A percentile compares a stretch with the other conserved stretches of the same genome.
Evolutionary conservation across 2,888 invertebrate genomes (phyloP).

Genomic region (Exephanes ischioxanthus): DNA sequence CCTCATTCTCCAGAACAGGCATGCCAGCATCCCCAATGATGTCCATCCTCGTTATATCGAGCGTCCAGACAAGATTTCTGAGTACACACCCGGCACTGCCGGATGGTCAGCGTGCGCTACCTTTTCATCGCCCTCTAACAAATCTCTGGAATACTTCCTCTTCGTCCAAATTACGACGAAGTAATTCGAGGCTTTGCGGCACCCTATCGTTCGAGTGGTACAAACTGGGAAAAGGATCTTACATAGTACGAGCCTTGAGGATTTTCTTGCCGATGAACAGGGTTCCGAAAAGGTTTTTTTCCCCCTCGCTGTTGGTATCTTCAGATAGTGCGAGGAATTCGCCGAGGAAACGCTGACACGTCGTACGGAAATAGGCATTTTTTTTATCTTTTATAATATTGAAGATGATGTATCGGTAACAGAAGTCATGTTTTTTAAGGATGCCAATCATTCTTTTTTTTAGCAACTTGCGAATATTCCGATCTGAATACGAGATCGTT

Average conservation of each 20-base stretch:
- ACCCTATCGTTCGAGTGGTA: background rate
- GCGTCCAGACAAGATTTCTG: constrained; percentile 31
- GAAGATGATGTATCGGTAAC: background rate
- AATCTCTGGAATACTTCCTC: constrained; percentile 12
- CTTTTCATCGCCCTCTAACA: constrained; percentile 18
- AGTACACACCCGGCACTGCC: constrained; percentile 11
- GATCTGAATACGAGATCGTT: background rate
- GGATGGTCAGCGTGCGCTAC: constrained; percentile 2
- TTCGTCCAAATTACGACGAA: constrained; percentile 1
- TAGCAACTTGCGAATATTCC: background rate
- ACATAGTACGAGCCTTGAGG: constrained; percentile 16
- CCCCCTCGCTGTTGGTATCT: constrained; percentile 17
- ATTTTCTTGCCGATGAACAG: constrained; percentile 35
- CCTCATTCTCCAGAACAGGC: constrained; percentile 18
- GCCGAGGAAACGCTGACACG: background rate
- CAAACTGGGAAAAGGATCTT: constrained; percentile 14
- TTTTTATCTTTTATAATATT: background rate
- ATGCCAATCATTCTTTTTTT: background rate
- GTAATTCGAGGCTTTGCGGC: constrained; percentile 42
- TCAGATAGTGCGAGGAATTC: constrained; percentile 12
- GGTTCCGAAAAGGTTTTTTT: background rate
- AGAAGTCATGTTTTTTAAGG: background rate
- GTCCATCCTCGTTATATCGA: constrained; percentile 46
- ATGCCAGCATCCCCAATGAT: background rate
- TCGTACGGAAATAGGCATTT: background rate